phyloP scores from a whole-genome alignment of 2,113 vertebrate species.

The Cavia porcellus region DNA sequence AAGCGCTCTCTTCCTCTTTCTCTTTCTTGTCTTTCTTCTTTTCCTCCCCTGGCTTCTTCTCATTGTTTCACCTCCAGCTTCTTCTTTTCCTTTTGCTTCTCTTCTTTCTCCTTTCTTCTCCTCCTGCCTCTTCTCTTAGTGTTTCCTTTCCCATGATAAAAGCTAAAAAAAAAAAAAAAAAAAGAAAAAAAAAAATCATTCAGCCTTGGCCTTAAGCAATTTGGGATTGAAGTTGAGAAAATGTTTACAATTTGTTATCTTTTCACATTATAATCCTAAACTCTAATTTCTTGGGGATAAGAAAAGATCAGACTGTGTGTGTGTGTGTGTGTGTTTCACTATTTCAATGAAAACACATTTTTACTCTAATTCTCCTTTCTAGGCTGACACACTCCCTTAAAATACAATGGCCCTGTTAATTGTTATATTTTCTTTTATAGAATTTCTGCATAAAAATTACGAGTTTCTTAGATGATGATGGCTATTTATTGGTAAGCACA shows the following conservation, averaged over 20 bases:
- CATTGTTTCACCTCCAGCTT: background rate
- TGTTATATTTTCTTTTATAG: background rate
- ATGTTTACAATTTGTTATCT: slow-evolving; percentile 24
- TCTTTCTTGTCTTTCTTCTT: background rate
- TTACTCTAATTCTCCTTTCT: background rate
- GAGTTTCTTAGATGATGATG: background rate
- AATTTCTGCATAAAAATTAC: background rate
- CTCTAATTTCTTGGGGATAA: background rate
- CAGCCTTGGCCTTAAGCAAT: too few species aligned
- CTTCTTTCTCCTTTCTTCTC: background rate
- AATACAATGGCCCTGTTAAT: slow-evolving; percentile 26
- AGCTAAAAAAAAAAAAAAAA: slow-evolving; percentile 39
- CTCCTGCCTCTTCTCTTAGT: background rate
- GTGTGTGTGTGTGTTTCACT: background rate
- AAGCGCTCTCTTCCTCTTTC: background rate
- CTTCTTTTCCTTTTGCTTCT: too few species aligned
- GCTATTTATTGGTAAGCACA: background rate
- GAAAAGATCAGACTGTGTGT: background rate
- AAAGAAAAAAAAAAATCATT: too few species aligned
- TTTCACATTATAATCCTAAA: background rate
- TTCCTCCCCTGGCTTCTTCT: background rate
- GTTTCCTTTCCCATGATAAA: slow-evolving; percentile 33
- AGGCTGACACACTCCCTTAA: slow-evolving; percentile 8
- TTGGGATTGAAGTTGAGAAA: background rate
- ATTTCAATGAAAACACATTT: background rate